Base-by-base conservation (phyloP, 2,113 vertebrate species). In the Heliornis fulica region DNA sequence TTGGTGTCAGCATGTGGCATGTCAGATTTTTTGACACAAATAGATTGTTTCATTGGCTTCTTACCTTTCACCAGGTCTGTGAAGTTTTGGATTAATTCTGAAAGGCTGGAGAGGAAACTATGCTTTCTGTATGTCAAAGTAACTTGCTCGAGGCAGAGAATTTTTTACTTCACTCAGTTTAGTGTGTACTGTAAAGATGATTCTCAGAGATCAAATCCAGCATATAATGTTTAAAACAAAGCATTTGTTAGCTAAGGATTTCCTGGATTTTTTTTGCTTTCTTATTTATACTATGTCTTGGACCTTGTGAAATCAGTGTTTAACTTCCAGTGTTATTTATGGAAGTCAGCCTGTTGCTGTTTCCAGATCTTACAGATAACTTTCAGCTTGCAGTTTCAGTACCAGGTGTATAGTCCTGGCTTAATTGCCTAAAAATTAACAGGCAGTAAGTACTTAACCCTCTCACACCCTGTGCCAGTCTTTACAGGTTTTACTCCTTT, bases 281-380 rank as follows among this genome's bases (percentile, higher is more conserved):
- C 61, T 96, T 97, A 96, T 96, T 97, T 96, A 92, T 88, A 82
- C 53, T 92, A 40, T 13, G 90, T 89, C 91, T 92, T 96, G 69
- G 86, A 93, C 88, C 80, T 89, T 95, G 80, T 93, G 77, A 96
- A 96, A 94, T 86, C 88, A 82, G 86, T 96, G 96, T 95, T 93
- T 96, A 92, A 95, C 86, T 94, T 97, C 69, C 94, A 94, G 53
- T 96, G 64, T 96, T 97, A 96, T 96, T 97, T 95, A 96, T 96
- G 96, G 96, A 97, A 96, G 69, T 43, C 85, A 95, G 92, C 90
- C 95, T 89, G 77, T 79, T 89, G 57, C 83, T 65, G 48, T 91
- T 96, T 96, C 94, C 88, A 97, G 72, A 77, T 75, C 83, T 89
- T 46, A 90, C 82, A 87, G 89, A 93, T 92, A 94, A 78, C 76